A percentile compares a stretch with the other conserved stretches of the same genome.
phyloP scores from a whole-genome alignment of 2,888 invertebrate genomes.

The Mycalesis mineus region DNA sequence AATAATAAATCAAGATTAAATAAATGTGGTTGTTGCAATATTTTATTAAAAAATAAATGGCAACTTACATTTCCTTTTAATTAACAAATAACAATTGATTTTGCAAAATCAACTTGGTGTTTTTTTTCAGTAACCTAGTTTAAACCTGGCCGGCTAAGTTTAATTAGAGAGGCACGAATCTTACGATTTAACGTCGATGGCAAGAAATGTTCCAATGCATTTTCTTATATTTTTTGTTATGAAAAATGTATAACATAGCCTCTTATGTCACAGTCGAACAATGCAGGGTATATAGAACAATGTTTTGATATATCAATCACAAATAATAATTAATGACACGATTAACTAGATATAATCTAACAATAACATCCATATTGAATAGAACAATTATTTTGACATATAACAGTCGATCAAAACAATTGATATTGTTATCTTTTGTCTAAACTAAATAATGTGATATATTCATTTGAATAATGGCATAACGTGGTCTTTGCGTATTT shows the following conservation, averaged over 20 bases:
- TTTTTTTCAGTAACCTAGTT: conserved; percentile 4
- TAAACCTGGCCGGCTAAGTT: conserved; percentile 12
- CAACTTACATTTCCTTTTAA: conserved; percentile 28
- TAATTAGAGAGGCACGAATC: conserved; percentile 19
- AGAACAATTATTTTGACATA: too few relatives aligned
- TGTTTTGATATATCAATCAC: not conserved
- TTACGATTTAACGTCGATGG: conserved; percentile 37
- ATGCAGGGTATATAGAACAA: not conserved
- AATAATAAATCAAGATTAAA: conserved; percentile 21
- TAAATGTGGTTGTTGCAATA: conserved; percentile 16
- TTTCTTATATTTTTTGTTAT: conserved; percentile 6
- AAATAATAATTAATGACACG: too few relatives aligned
- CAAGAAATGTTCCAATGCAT: conserved; percentile 42
- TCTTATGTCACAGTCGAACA: conserved; percentile 19
- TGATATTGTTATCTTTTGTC: too few relatives aligned
- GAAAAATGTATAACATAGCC: conserved; percentile 22
- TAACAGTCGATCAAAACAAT: too few relatives aligned
- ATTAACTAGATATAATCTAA: too few relatives aligned
- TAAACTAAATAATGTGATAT: too few relatives aligned
- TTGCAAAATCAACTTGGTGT: conserved; percentile 20
- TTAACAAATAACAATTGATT: conserved; percentile 22
- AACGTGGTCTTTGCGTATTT: too few relatives aligned
- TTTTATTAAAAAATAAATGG: conserved; percentile 28
- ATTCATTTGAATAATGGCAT: too few relatives aligned
- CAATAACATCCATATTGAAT: too few relatives aligned